Conservation (phyloP, 2,113 vertebrate species). For the Probosciger aterrimus region DNA sequence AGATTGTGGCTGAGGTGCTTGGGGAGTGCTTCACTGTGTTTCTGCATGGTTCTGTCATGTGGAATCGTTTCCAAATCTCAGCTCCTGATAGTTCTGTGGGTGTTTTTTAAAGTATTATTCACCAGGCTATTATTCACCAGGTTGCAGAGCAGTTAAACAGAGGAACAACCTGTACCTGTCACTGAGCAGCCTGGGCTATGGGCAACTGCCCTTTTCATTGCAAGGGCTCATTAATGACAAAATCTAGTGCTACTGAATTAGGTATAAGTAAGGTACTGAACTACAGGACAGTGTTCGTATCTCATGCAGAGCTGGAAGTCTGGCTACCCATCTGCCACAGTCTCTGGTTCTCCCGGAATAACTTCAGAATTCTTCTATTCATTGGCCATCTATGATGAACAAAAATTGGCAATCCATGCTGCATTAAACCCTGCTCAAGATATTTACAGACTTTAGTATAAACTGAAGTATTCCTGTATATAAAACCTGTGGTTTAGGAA, state of each 20-base stretch:
- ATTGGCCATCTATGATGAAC: not conserved
- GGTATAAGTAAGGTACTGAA: not conserved
- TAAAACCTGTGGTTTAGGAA: not conserved
- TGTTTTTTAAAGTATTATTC: not conserved
- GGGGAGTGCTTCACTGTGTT: not conserved
- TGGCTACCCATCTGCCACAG: not conserved
- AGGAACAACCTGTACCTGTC: not conserved
- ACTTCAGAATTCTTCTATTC: not conserved
- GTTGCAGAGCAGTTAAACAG: not conserved
- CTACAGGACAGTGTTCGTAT: accelerated
- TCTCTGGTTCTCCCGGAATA: not conserved
- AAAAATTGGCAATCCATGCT: not conserved
- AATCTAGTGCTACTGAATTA: not conserved
- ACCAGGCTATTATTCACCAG: not conserved
- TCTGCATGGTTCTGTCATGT: not conserved
- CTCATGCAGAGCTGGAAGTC: not conserved
- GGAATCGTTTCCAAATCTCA: not conserved
- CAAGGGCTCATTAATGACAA: not conserved
- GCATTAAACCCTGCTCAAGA: not conserved
- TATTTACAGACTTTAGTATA: not conserved
- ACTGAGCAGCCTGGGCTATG: not conserved
- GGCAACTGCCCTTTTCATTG: not conserved
- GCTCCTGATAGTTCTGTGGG: not conserved
- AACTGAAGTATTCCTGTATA: not conserved
- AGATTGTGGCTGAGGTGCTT: not conserved